Percentiles rank a stretch among this genome's conserved stretches.
phyloP scores from a whole-genome alignment of 2,888 invertebrate genomes.

The Trichacis sp. region DNA sequence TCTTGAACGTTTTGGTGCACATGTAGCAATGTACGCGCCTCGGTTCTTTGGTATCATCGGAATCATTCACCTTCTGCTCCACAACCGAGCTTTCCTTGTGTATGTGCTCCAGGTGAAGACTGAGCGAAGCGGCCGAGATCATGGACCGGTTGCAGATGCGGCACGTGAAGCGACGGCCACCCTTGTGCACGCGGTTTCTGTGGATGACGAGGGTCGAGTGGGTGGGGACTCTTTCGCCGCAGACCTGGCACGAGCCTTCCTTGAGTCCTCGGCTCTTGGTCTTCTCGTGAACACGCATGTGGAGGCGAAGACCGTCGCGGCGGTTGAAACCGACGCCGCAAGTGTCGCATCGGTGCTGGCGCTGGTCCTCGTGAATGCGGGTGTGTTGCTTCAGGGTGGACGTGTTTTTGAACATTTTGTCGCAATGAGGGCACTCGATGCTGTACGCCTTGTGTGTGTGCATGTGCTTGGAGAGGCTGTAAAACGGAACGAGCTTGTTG shows the following conservation, averaged over 20 bases:
- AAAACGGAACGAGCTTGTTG: conserved; percentile 63
- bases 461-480: conserved; percentile 67
- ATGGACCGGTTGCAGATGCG: conserved; percentile 66
- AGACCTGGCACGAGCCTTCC: conserved; percentile 66
- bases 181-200: conserved; percentile 64
- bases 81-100: conserved; percentile 47
- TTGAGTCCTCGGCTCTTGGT: conserved; percentile 62
- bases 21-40: conserved; percentile 61
- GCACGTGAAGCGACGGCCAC: conserved; percentile 64
- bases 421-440: conserved; percentile 65
- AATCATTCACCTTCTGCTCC: conserved; percentile 37
- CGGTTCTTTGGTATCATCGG: conserved; percentile 35
- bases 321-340: conserved; percentile 67
- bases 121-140: conserved; percentile 63
- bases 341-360: conserved; percentile 64
- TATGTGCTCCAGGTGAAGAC: conserved; percentile 66
- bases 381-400: conserved; percentile 66
- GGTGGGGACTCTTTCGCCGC: conserved; percentile 66
- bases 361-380: conserved; percentile 65
- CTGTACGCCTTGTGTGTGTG: conserved; percentile 66
- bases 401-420: conserved; percentile 67
- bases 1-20: conserved; percentile 65
- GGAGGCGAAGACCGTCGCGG: conserved; percentile 62
- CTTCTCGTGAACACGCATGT: conserved; percentile 65
- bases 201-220: conserved; percentile 66